A percentile compares a stretch with the other conserved stretches of the same genome.
Conservation (phyloP, 2,113 vertebrate genomes). For the Mesocricetus auratus region DNA sequence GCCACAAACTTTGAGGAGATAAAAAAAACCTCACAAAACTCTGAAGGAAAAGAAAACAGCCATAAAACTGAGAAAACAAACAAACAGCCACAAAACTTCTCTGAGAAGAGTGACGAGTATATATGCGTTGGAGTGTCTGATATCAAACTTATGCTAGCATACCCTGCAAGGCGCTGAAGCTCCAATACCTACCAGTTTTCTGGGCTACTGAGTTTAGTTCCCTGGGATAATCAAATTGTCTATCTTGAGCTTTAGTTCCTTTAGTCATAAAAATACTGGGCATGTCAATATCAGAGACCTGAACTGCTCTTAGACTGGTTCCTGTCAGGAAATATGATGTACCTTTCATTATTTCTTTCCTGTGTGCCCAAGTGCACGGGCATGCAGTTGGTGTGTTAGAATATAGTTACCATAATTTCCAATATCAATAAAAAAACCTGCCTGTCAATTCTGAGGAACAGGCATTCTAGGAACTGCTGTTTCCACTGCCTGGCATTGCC, state of each 20-base stretch:
- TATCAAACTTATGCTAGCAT: not conserved
- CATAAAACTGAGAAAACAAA: not conserved
- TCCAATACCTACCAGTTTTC: not conserved
- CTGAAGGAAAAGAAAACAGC: too few species aligned
- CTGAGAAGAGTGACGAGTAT: not conserved
- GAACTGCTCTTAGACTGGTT: not conserved
- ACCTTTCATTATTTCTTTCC: not conserved
- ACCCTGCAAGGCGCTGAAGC: not conserved
- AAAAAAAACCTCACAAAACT: too few species aligned
- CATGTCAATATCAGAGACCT: not conserved
- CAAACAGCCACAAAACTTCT: not conserved
- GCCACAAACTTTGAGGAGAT: too few species aligned
- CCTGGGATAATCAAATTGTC: not conserved
- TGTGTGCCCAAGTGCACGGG: not conserved
- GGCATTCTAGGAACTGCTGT: not conserved
- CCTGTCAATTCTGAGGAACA: not conserved
- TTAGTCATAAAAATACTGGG: slow-evolving; percentile 7
- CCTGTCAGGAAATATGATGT: not conserved
- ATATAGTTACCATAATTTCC: not conserved
- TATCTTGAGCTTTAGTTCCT: not conserved
- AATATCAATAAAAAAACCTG: not conserved
- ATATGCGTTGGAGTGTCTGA: too few species aligned
- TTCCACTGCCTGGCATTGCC: not conserved
- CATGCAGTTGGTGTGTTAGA: not conserved
- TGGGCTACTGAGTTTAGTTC: not conserved